phyloP scores from a whole-genome alignment of 1,140 invertebrate species.

The Dreissena polymorpha region DNA sequence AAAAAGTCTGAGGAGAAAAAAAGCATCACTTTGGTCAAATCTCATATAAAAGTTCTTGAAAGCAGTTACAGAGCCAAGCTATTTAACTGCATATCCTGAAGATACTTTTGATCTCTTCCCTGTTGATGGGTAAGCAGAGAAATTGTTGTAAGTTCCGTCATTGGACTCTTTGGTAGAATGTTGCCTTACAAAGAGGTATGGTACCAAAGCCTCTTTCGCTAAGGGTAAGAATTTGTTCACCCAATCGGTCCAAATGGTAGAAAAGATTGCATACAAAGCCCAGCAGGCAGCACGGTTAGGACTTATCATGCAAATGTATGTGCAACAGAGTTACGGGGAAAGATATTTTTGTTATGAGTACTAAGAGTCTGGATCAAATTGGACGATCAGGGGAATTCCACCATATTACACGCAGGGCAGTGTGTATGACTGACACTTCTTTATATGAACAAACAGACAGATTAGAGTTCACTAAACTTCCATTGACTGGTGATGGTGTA shows the following conservation, averaged over 20 bases:
- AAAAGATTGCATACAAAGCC: not conserved
- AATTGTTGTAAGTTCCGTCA: too few species aligned
- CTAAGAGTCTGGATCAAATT: constrained; percentile 30
- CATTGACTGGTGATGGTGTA: constrained; percentile 13
- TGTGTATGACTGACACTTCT: not conserved
- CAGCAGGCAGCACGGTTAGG: constrained; percentile 16
- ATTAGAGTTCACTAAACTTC: constrained; percentile 6
- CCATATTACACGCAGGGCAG: constrained; percentile 20
- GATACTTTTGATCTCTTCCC: constrained; percentile 25
- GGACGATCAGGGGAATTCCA: constrained; percentile 24
- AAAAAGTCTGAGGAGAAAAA: not conserved
- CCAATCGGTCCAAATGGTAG: not conserved
- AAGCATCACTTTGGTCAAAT: constrained; percentile 1
- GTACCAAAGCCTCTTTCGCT: constrained; percentile 6
- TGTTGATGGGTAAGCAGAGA: not conserved
- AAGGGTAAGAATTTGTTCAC: not conserved
- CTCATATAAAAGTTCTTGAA: constrained; percentile 14
- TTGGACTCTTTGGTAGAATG: constrained; percentile 16
- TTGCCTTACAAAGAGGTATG: constrained; percentile 4
- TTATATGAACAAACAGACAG: constrained; percentile 14
- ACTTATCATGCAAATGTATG: not conserved
- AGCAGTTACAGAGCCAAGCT: constrained; percentile 25
- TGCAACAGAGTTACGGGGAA: constrained; percentile 7
- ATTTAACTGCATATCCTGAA: constrained; percentile 6
- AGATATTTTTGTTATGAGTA: constrained; percentile 35